Evolutionary conservation across 2,113 vertebrate species (phyloP), one percentile per base, ranked within the genome.

Genomic region (Pogona vitticeps): DNA sequence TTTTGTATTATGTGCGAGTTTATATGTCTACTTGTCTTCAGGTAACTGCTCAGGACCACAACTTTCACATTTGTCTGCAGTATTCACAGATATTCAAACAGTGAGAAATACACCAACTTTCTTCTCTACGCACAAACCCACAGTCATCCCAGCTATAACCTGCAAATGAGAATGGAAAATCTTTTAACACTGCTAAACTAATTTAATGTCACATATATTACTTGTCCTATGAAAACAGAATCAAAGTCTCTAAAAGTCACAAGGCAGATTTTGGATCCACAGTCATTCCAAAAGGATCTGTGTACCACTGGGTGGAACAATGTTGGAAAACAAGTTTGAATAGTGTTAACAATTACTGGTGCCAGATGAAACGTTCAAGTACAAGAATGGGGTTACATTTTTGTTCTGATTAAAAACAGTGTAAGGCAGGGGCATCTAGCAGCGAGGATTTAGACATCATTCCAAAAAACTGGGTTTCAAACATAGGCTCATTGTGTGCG

Each of bases 301-400:
- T 65, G 75, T 87, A 82, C 59, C 15, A 36, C 9, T 73, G 79
- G 59, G 71, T 87, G 81, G n/a, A 87, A 65, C 33, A 63, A 81
- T 75, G n/a, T 76, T 82, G 52, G 70, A 38, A 87, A 86, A 76
- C 38, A 82, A 75, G 65, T 21, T 42, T 59, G 33, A 59, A 65
- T 42, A n/a, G 4, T 40, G n/a, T 84, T 76, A 52, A 52, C 14
- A 46, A 52, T 65, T 63, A 59, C 70, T 73, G 36, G n/a, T 40
- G 52, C 38, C 83, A 76, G 58, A 65, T 76, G 9, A 28, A 61
- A 46, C 17, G 18, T 52, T 59, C 81, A 67, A 84, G 20, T 23
- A 84, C 42, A 21, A 31, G 46, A 21, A 23, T 71, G 56, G 26
- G 71, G 8, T 67, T 72, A 26, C 56, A 42, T 21, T 84, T 76